These are phyloP conservation scores for Melipona quadrifasciata DNA, from an alignment of 1,140 invertebrate genomes.

Conservation along the genomic window DNA sequence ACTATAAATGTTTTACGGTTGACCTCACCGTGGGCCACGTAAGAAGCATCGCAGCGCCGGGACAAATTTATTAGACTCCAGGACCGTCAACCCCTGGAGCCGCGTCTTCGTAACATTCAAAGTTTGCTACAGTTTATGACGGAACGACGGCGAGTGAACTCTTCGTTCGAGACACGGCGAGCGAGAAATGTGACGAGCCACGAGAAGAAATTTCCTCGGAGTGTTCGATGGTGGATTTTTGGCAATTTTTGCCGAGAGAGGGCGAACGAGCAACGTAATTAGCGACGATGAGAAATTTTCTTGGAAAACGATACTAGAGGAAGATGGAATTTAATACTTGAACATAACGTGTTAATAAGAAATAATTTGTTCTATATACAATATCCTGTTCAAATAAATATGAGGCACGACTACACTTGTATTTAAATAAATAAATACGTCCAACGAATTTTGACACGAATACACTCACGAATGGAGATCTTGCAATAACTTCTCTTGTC, in stretches of 20 bases:
- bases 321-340: too few relatives aligned
- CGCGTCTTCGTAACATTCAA: not conserved
- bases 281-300: not conserved
- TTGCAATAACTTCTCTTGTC: too few relatives aligned
- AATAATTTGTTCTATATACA: too few relatives aligned
- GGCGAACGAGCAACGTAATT: not conserved
- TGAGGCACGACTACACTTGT: too few relatives aligned
- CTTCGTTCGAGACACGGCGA: not conserved
- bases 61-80: constrained; percentile 54
- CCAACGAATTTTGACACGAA: too few relatives aligned
- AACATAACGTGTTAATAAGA: too few relatives aligned
- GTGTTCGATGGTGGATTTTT: too few relatives aligned
- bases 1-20: constrained; percentile 69
- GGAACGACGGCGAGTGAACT: not conserved
- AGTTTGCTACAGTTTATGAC: not conserved
- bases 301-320: not conserved
- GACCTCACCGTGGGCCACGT: constrained; percentile 46
- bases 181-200: not conserved
- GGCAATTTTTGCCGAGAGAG: too few relatives aligned
- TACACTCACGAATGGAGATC: too few relatives aligned
- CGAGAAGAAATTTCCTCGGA: not conserved
- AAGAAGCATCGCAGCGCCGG: not conserved
- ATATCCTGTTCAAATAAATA: too few relatives aligned
- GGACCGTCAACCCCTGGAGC: not conserved
- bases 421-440: too few relatives aligned